Percentiles rank a stretch among this genome's conserved stretches.
Conservation (phyloP, 2,888 invertebrate species). For the Drosophila monieri region DNA sequence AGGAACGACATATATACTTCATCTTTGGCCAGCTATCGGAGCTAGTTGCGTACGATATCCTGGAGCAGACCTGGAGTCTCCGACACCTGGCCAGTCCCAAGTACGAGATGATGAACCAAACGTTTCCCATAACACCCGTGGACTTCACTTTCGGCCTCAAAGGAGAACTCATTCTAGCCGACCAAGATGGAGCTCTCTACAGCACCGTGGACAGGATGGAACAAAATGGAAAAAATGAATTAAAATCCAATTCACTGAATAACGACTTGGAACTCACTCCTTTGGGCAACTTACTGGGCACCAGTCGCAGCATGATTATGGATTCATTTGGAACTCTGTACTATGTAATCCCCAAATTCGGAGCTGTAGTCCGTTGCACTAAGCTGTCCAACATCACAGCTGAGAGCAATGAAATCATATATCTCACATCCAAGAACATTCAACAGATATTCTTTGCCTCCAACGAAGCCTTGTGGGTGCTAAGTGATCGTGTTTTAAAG, state of each 20-base stretch:
- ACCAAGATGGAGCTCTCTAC: conserved; percentile 75
- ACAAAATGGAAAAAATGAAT: background rate
- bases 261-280: conserved; percentile 52
- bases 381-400: conserved; percentile 71
- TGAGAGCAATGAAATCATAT: conserved; percentile 81
- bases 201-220: conserved; percentile 43
- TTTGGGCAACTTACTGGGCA: conserved; percentile 76
- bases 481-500: conserved; percentile 77
- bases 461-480: conserved; percentile 78
- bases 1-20: conserved; percentile 80
- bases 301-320: conserved; percentile 72
- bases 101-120: conserved; percentile 67
- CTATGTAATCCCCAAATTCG: conserved; percentile 81
- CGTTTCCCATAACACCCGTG: conserved; percentile 73
- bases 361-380: conserved; percentile 78
- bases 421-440: conserved; percentile 80
- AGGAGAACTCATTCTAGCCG: conserved; percentile 74
- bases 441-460: conserved; percentile 81
- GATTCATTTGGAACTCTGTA: conserved; percentile 74
- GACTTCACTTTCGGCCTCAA: conserved; percentile 77
- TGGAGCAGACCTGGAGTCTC: conserved; percentile 78
- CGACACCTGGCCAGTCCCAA: conserved; percentile 64
- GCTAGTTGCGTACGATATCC: conserved; percentile 76
- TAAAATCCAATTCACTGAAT: background rate
- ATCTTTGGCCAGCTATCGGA: conserved; percentile 63